Conservation (phyloP, 2,888 invertebrate genomes). For the Fabriciana adippe region DNA sequence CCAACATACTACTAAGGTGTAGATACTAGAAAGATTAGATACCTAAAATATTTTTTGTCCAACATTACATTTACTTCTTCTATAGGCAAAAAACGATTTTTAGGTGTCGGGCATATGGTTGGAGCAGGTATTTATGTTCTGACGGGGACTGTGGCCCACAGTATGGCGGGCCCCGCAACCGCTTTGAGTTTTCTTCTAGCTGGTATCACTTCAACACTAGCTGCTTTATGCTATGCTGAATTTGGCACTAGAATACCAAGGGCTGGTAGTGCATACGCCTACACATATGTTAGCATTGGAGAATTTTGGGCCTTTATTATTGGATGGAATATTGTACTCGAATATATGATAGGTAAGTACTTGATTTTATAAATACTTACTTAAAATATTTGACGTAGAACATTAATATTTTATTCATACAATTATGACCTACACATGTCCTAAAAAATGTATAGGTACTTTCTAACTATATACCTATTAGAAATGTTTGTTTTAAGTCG, state of each 20-base stretch:
- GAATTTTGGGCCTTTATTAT: constrained; percentile 97
- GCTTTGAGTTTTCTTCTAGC: constrained; percentile 85
- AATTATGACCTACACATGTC: too few species aligned
- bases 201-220: constrained; percentile 90
- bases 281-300: constrained; percentile 95
- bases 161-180: constrained; percentile 92
- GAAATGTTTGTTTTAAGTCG: too few species aligned
- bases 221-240: constrained; percentile 94
- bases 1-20: too few species aligned
- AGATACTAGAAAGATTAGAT: not conserved
- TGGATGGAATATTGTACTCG: constrained; percentile 96
- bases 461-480: too few species aligned
- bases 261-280: constrained; percentile 96
- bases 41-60: not conserved
- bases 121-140: constrained; percentile 97
- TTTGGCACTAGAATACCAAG: constrained; percentile 93
- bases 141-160: constrained; percentile 91
- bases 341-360: constrained; percentile 90
- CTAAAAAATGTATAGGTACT: too few species aligned
- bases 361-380: not conserved
- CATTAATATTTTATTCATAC: too few species aligned
- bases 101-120: constrained; percentile 96
- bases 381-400: not conserved
- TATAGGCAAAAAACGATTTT: constrained; percentile 20
- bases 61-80: constrained; percentile 14